A percentile compares a stretch with the other conserved stretches of the same genome.
Conservation (phyloP, 2,888 invertebrate genomes). For the Cerastis leucographa region DNA sequence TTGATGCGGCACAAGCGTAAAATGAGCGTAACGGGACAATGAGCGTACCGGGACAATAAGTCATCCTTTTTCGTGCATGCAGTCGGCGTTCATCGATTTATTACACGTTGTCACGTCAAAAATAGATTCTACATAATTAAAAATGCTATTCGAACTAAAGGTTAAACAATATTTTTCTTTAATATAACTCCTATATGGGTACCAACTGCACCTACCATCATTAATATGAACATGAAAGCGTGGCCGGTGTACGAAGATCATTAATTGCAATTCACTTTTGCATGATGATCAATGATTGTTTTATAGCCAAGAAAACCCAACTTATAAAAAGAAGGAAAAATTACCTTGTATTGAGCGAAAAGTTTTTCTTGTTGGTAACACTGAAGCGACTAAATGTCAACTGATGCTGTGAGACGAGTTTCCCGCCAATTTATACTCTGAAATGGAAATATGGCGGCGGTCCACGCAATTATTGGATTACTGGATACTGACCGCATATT, state of each 20-base stretch:
- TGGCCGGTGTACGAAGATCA: background rate
- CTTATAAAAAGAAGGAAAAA: constrained; percentile 1
- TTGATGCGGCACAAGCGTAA: no score
- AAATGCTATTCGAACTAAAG: no score
- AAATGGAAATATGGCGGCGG: constrained; percentile 72
- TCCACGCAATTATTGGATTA: constrained; percentile 87
- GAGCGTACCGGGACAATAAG: no score
- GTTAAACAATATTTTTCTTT: background rate
- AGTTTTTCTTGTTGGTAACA: constrained; percentile 76
- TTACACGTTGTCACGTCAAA: no score
- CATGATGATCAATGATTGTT: background rate
- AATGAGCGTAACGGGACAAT: no score
- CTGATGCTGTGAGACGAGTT: constrained; percentile 78
- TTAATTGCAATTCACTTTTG: background rate
- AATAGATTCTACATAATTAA: background rate
- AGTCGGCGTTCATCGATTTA: no score
- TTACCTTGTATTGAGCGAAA: constrained; percentile 69
- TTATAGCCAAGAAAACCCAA: background rate
- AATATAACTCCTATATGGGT: background rate
- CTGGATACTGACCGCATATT: constrained; percentile 85
- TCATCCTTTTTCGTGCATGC: no score
- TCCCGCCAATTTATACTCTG: constrained; percentile 82
- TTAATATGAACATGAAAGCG: background rate
- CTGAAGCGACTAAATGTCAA: constrained; percentile 76
- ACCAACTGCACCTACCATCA: background rate